phyloP scores from a whole-genome alignment of 2,888 invertebrate species.

The Parasteatoda lunata region DNA sequence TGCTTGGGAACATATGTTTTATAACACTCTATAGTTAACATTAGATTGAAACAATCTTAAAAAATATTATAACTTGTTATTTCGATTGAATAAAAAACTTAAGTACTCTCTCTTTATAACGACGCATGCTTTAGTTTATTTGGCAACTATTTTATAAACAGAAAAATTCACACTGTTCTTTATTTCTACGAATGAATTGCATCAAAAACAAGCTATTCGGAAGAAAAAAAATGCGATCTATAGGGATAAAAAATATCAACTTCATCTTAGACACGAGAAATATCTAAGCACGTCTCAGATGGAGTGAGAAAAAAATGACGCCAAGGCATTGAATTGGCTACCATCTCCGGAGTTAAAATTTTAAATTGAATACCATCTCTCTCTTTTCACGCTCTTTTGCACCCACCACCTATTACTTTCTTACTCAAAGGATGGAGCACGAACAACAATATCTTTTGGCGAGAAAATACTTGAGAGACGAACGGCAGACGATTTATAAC shows the following conservation, averaged over 20 bases:
- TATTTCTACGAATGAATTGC: too few relatives aligned
- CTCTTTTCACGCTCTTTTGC: background rate
- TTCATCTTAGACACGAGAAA: background rate
- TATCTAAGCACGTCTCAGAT: background rate
- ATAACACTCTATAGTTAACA: too few relatives aligned
- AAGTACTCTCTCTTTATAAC: too few relatives aligned
- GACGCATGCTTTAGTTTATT: too few relatives aligned
- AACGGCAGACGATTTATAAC: constrained; percentile 48
- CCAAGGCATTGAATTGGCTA: constrained; percentile 49
- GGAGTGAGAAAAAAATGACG: constrained; percentile 38
- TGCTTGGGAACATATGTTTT: too few relatives aligned
- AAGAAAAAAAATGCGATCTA: background rate
- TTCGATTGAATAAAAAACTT: too few relatives aligned
- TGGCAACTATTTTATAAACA: too few relatives aligned
- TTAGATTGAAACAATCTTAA: too few relatives aligned
- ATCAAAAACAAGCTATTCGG: background rate
- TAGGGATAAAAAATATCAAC: background rate
- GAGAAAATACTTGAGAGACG: background rate
- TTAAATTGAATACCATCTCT: constrained; percentile 66
- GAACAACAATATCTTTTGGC: background rate
- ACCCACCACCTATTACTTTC: background rate
- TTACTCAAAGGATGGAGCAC: background rate
- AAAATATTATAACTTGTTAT: too few relatives aligned
- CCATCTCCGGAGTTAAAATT: constrained; percentile 57
- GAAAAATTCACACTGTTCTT: too few relatives aligned